Evolutionary conservation across 1,140 invertebrate genomes (phyloP).

Genomic region (Platorchestia sp.): DNA sequence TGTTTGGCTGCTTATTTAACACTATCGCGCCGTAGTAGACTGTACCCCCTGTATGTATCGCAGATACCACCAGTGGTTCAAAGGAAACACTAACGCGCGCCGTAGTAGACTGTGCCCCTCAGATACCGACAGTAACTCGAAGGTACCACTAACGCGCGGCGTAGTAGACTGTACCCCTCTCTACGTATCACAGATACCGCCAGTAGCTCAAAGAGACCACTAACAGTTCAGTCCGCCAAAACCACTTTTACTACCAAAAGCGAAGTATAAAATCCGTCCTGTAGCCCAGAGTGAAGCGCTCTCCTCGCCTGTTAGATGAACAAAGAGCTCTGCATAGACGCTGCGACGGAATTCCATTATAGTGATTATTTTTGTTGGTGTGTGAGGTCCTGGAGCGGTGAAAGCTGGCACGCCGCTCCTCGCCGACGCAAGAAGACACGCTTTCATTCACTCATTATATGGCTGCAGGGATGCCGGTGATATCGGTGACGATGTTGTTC

Average conservation of each 20-base stretch:
- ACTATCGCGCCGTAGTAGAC: no score
- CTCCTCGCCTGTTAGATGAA: no score
- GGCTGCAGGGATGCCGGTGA: not conserved
- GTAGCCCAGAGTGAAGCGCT: no score
- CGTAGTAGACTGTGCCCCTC: not conserved
- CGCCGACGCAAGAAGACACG: not conserved
- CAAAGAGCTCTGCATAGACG: not conserved
- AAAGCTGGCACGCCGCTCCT: not conserved
- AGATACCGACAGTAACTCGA: no score
- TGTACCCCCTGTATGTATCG: not conserved
- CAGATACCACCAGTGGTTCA: not conserved
- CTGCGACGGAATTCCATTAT: not conserved
- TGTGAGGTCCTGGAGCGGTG: not conserved
- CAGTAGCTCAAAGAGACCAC: not conserved
- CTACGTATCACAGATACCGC: not conserved
- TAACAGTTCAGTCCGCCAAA: no score
- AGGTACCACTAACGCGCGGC: no score
- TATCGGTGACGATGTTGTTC: not conserved
- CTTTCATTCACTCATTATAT: conserved; percentile 2
- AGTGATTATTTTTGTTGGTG: not conserved
- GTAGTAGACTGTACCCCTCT: no score
- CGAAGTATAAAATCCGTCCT: not conserved
- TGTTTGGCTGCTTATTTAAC: no score
- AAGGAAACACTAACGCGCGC: no score
- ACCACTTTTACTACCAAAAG: no score